Percentiles rank a stretch among this genome's conserved stretches.
These are phyloP conservation scores for Brachypalpus laphriformis DNA, from an alignment of 2,888 invertebrate species.

Conservation along the genomic window DNA sequence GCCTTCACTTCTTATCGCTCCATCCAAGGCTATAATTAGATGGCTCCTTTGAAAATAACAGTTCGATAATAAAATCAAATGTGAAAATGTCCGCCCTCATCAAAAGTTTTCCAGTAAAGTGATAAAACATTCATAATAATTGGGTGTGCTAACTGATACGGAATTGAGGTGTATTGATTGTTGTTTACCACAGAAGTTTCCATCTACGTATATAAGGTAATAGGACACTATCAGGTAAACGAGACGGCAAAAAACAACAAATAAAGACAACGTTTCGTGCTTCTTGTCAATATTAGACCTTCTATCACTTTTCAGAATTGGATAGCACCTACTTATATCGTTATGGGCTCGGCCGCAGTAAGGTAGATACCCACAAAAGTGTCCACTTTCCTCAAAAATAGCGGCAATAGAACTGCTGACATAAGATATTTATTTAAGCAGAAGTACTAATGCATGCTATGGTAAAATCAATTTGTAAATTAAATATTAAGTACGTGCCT, in stretches of 20 bases:
- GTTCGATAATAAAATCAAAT: constrained; percentile 38
- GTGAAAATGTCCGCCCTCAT: constrained; percentile 25
- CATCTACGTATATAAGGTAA: constrained; percentile 4
- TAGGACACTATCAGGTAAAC: constrained; percentile 13
- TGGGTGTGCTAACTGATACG: constrained; percentile 64
- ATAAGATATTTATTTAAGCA: constrained; percentile 51
- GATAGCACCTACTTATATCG: constrained; percentile 72
- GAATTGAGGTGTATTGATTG: constrained; percentile 69
- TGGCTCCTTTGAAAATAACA: neutral
- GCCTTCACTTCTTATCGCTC: neutral
- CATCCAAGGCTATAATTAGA: constrained; percentile 22
- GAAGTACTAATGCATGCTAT: constrained; percentile 48
- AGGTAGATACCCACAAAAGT: constrained; percentile 56
- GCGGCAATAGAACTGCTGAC: constrained; percentile 37
- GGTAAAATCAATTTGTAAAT: constrained; percentile 45
- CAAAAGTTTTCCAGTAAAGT: constrained; percentile 39
- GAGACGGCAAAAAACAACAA: neutral
- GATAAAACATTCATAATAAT: constrained; percentile 69
- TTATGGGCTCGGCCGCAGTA: constrained; percentile 59
- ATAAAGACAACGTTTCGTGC: constrained; percentile 53
- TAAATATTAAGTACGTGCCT: constrained; percentile 18
- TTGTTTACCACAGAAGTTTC: constrained; percentile 33
- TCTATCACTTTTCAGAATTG: constrained; percentile 67
- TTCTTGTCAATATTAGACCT: constrained; percentile 53
- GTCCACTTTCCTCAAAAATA: constrained; percentile 63